Conservation (phyloP, 2,113 vertebrate genomes). For the Entelurus aequoreus region DNA sequence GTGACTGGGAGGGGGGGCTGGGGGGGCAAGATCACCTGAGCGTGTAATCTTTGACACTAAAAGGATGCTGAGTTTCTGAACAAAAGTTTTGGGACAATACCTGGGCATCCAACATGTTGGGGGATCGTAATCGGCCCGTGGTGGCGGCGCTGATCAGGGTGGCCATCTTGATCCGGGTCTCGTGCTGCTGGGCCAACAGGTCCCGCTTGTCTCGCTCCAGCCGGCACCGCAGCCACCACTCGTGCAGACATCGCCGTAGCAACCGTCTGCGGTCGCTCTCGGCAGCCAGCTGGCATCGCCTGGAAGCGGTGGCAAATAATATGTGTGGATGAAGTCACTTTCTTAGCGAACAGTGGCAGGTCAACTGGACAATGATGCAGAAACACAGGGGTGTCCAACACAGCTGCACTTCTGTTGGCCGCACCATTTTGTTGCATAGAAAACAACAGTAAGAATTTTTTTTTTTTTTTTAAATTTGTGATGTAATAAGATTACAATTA, state of each 20-base stretch:
- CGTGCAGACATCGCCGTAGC: conserved; percentile 71
- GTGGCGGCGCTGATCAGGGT: conserved; percentile 75
- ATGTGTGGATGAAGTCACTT: too few relatives aligned
- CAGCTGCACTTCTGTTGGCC: too few relatives aligned
- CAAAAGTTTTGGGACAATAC: neutral
- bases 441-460: too few relatives aligned
- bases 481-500: too few relatives aligned
- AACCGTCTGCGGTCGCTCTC: conserved; percentile 74
- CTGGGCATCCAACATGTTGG: neutral
- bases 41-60: too few relatives aligned
- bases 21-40: too few relatives aligned
- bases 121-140: conserved; percentile 54
- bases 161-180: conserved; percentile 81
- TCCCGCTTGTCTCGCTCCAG: conserved; percentile 64
- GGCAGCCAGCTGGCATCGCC: conserved; percentile 75
- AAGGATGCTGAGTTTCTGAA: neutral
- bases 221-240: conserved; percentile 80
- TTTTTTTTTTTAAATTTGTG: too few relatives aligned
- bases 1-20: too few relatives aligned
- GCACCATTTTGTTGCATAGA: too few relatives aligned
- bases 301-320: conserved; percentile 40
- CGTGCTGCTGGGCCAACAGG: conserved; percentile 73
- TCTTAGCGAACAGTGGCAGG: too few relatives aligned
- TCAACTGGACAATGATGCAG: too few relatives aligned
- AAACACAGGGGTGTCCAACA: too few relatives aligned